Evolutionary conservation across 2,113 vertebrate genomes (phyloP).

Genomic region (Dolichotis patagonum): DNA sequence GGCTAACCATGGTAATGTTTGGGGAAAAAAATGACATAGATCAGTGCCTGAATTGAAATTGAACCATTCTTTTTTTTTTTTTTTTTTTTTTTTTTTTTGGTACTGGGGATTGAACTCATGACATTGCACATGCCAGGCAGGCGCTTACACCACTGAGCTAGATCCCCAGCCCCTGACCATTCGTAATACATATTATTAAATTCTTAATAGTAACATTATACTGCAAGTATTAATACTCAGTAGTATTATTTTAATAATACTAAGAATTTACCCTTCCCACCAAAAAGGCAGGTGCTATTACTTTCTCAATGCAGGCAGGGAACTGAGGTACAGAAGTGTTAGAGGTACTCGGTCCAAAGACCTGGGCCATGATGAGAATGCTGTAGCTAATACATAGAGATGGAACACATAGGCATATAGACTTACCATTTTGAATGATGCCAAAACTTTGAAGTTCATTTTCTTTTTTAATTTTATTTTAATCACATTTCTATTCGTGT

Average conservation of each 20-base stretch:
- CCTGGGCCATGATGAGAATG: not conserved
- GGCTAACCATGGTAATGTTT: not conserved
- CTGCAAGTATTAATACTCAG: not conserved
- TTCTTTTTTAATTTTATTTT: constrained; percentile 69
- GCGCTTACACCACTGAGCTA: no score
- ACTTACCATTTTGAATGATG: constrained; percentile 50
- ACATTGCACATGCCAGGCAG: no score
- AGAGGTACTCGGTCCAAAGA: not conserved
- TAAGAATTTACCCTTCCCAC: not conserved
- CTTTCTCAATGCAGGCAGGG: not conserved
- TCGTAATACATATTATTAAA: not conserved
- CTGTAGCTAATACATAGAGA: not conserved
- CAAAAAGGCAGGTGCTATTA: not conserved
- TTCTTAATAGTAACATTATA: not conserved
- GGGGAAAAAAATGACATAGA: constrained; percentile 3
- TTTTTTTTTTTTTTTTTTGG: no score
- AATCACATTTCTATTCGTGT: constrained; percentile 69
- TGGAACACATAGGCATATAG: constrained; percentile 12
- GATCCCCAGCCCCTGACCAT: not conserved
- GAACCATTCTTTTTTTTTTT: not conserved
- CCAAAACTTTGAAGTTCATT: constrained; percentile 66
- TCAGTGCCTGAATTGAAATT: not conserved
- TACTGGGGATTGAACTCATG: no score
- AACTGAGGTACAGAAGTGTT: not conserved
- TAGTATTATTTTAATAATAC: not conserved